Base-by-base conservation (phyloP, 1,140 invertebrate species). In the Drosophila ogumai region DNA sequence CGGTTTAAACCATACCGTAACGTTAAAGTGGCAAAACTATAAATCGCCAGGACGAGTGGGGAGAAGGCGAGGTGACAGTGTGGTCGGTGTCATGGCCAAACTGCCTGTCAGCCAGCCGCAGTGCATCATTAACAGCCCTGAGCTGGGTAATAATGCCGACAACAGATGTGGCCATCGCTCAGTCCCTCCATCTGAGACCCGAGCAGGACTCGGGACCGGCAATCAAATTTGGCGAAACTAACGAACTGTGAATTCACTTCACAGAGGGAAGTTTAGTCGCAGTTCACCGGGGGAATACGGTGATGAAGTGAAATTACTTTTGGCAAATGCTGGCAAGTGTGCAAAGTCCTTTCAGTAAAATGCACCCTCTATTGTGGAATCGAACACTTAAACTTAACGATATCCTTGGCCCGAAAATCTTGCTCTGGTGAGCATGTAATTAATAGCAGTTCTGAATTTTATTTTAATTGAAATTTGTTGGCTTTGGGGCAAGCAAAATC, bases 71-170 rank as follows among this genome's bases (percentile, higher is more conserved):
- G 47, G 60, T 66, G 41, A 47, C 47, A 25, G 56, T 76, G 74
- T 43, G 74, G 73, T 47, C 12, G 55, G 73, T 58, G 73, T 50
- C 55, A 58, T 75, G 73, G 63, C 56, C 75, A 28, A 69, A 61
- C 31, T 46, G 75, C 55, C 63, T 67, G 56, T 57, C 64, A 69
- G 25, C 34, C 46, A 17, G 74, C 58, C 74, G 64, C 74, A 69
- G 56, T 69, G 64, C 75, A 78, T 78, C 75, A 78, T 78, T 78
- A 78, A 78, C 75, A 76, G 58, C 75, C 40, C 66, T 58, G 64
- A 72, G 66, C 66, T 72, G 71, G 74, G 54, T 71, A 78, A 78
- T 78, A 78, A 78, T 54, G 75, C 56, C 75, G 56, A 55, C 64
- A 68, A 47, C 75, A 78, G 75, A 78, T 78, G 65, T 47, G 75